Percentiles rank a stretch among this genome's conserved stretches.
Conservation (phyloP, 2,888 invertebrate species). For the Cryptus viduatorius region DNA sequence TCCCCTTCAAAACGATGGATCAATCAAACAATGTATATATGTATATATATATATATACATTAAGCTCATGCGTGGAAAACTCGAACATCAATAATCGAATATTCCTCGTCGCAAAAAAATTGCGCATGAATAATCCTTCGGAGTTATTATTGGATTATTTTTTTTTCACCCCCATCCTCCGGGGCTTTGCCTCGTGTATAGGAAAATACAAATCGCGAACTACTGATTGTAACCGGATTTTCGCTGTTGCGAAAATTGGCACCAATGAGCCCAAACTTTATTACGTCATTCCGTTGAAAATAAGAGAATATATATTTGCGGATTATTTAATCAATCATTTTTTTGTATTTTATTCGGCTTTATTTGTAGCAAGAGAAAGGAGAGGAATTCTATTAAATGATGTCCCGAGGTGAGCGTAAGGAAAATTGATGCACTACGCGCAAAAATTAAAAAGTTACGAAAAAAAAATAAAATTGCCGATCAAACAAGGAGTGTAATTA, state of each 20-base stretch:
- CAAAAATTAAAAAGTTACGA: too few relatives aligned
- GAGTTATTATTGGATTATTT: not conserved
- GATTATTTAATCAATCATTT: too few relatives aligned
- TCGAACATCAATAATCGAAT: slow-evolving; percentile 19
- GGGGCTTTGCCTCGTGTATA: too few relatives aligned
- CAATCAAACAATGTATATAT: not conserved
- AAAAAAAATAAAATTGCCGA: too few relatives aligned
- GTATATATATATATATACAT: not conserved
- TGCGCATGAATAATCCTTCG: not conserved
- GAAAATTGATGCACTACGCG: too few relatives aligned
- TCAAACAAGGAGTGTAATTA: too few relatives aligned
- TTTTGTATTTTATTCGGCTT: too few relatives aligned
- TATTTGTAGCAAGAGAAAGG: too few relatives aligned
- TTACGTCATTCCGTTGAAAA: slow-evolving; percentile 16
- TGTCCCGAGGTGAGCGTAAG: too few relatives aligned
- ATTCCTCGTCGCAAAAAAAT: not conserved
- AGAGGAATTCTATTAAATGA: too few relatives aligned
- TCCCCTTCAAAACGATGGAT: slow-evolving; percentile 18
- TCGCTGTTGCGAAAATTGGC: not conserved
- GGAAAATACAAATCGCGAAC: not conserved
- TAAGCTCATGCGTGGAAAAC: not conserved
- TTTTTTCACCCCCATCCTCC: not conserved
- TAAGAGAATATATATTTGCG: slow-evolving; percentile 32
- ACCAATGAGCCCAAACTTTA: not conserved
- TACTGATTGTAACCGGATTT: slow-evolving; percentile 33